Conservation (phyloP, 2,888 invertebrate genomes). For the Trilocha varians region DNA sequence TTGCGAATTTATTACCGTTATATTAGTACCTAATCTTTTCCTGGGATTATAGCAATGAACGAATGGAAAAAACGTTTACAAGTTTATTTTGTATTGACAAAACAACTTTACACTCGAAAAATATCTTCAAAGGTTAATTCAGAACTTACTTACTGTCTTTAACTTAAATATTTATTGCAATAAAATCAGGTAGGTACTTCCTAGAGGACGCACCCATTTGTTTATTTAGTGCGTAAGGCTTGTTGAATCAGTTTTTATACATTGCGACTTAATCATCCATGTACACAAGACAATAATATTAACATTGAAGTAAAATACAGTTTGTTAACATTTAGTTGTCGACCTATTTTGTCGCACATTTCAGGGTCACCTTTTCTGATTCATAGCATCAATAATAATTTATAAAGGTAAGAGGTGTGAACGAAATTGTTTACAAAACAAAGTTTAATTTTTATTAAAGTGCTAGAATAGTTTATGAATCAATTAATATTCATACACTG, state of each 20-base stretch:
- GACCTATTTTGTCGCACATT: constrained; percentile 5
- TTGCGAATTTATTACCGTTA: no score
- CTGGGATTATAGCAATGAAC: no score
- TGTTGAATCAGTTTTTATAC: constrained; percentile 25
- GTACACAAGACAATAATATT: background rate
- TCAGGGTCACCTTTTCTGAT: constrained; percentile 1
- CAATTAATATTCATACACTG: background rate
- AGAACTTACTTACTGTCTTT: no score
- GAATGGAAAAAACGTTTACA: no score
- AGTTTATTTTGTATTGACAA: no score
- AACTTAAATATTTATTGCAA: background rate
- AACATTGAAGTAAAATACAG: constrained; percentile 3
- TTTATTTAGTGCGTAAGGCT: constrained; percentile 28
- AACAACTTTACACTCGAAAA: no score
- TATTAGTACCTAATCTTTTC: no score
- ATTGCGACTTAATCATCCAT: constrained; percentile 2
- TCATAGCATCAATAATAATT: background rate
- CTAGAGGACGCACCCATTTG: constrained; percentile 19
- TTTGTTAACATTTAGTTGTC: constrained; percentile 4
- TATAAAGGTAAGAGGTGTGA: background rate
- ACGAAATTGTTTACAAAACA: background rate
- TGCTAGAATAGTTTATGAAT: background rate
- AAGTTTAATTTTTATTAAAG: background rate
- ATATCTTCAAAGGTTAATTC: no score
- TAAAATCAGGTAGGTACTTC: constrained; percentile 15